Evolutionary conservation across 1,140 invertebrate genomes (phyloP).

Genomic region (Apis dorsata): DNA sequence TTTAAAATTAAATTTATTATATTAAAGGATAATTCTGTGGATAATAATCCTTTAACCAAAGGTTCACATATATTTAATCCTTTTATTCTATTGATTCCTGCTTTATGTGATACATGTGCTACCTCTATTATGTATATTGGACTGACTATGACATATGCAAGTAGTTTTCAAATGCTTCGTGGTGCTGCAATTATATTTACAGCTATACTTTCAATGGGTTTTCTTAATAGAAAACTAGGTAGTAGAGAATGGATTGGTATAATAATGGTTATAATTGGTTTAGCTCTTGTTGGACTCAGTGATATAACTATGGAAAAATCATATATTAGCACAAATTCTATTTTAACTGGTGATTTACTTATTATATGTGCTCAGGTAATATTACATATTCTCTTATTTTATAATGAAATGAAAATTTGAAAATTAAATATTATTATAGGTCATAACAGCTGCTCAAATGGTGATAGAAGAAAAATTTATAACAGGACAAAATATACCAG

Average conservation of each 20-base stretch:
- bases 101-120: conserved; percentile 90
- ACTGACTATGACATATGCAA: conserved; percentile 94
- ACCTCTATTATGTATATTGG: conserved; percentile 95
- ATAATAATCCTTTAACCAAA: conserved; percentile 82
- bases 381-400: neutral
- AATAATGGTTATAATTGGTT: conserved; percentile 87
- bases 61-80: conserved; percentile 89
- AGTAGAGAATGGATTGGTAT: conserved; percentile 92
- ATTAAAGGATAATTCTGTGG: conserved; percentile 81
- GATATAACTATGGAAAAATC: conserved; percentile 84
- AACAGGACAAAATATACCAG: conserved; percentile 89
- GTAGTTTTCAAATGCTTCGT: conserved; percentile 98
- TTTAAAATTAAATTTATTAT: conserved; percentile 44
- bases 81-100: conserved; percentile 90
- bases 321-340: conserved; percentile 85
- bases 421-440: conserved; percentile 67
- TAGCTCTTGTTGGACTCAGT: conserved; percentile 90
- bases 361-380: conserved; percentile 91
- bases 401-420: neutral
- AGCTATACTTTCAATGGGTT: conserved; percentile 93
- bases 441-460: conserved; percentile 95
- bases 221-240: conserved; percentile 87
- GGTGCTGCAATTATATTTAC: conserved; percentile 97
- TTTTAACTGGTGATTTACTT: conserved; percentile 94
- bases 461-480: conserved; percentile 97